Evolutionary conservation across 1,140 invertebrate species (phyloP), one percentile per base, ranked within the genome.

Genomic region (Drosophila lacteicornis): DNA sequence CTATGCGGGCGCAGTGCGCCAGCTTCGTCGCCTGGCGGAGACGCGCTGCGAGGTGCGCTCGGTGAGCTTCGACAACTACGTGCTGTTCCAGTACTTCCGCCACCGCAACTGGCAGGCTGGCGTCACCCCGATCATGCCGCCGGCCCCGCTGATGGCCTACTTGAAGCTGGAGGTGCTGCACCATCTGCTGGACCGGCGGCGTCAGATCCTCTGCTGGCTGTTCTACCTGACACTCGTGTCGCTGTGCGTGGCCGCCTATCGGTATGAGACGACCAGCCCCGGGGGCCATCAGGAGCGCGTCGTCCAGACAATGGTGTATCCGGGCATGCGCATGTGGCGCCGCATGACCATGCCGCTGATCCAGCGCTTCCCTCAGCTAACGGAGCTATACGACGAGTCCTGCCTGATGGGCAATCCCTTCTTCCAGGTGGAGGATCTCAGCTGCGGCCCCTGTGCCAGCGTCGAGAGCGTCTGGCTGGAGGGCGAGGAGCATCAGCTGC

Each of bases 341-440:
- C 92, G 91, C 33, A 84, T 94, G 74, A 93, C 93, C 33, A 92
- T 94, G 78, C 94, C 94, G 38, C 73, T 94, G 1, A 93, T 94
- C 17, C 92, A 93, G 65, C 73, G 91, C 53, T 94, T 94, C 86
- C 93, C 93, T 15, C 92, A 91, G 4, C 80, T 92, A 1, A 94
- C 94, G 51, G 92, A 95, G 84, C 94, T 95, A 43, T 96, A 96
- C 80, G 96, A 96, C 92, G 96, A 97, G 92, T 95, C 94, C 78
- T 97, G 96, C 82, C 88, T 97, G 33, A 90, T 96, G 56, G 93
- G 95, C 77, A 96, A 97, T 94, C 96, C 96, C 8, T 96, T 94
- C 82, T 96, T 96, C 85, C 93, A 94, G 82, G 55, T 91, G 19
- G 91, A 94, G 19, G 94, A 95, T 80, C 94, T 96, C 83, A 95